Evolutionary conservation across 2,888 invertebrate genomes (phyloP).

Genomic region (Stenoptilia bipunctidactyla): DNA sequence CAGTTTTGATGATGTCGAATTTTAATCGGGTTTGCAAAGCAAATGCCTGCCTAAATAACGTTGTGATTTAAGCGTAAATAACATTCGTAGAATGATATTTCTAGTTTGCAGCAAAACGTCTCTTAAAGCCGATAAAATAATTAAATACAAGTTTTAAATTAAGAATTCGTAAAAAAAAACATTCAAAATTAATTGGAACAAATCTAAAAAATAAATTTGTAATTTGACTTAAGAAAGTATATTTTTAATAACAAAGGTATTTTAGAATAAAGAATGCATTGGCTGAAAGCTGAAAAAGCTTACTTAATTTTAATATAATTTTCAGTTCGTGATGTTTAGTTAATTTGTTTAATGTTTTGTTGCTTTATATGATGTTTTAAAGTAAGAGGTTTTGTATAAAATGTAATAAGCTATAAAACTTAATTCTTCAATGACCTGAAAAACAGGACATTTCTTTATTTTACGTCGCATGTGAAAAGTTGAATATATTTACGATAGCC

Average conservation of each 20-base stretch:
- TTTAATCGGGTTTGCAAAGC: slow-evolving; percentile 50
- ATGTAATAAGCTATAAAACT: no score
- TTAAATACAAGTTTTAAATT: no score
- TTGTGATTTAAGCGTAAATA: background rate
- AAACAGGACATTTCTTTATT: no score
- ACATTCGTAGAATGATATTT: background rate
- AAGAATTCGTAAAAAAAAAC: no score
- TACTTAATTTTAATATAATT: slow-evolving; percentile 41
- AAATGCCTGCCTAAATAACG: slow-evolving; percentile 27
- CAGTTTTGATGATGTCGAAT: background rate
- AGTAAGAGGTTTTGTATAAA: no score
- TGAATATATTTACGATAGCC: no score
- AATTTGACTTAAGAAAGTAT: background rate
- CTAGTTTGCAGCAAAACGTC: background rate
- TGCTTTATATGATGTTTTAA: no score
- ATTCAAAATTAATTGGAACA: no score
- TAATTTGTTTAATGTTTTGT: no score
- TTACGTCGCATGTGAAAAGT: no score
- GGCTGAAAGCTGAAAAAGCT: slow-evolving; percentile 52
- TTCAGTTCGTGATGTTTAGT: slow-evolving; percentile 25
- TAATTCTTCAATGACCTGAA: no score
- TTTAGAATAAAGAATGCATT: slow-evolving; percentile 9
- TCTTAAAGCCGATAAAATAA: no score
- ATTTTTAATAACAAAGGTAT: background rate
- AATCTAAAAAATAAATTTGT: background rate